A percentile compares a stretch with the other conserved stretches of the same genome.
These are phyloP conservation scores for Empis livida DNA, from an alignment of 2,888 invertebrate genomes.

Conservation along the genomic window DNA sequence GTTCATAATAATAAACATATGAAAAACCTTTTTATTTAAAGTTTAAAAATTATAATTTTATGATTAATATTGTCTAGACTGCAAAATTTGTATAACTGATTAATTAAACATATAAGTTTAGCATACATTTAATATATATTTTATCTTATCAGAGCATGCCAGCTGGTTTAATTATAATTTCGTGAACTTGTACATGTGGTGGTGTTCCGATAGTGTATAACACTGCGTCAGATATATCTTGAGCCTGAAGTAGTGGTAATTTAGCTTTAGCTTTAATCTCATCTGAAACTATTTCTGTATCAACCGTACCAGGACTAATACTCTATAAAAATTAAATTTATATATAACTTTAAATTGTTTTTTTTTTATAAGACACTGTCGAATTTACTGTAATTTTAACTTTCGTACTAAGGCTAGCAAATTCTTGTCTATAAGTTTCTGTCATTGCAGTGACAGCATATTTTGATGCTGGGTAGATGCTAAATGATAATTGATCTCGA, in stretches of 20 bases:
- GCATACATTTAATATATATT: too few species aligned
- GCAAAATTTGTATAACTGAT: too few species aligned
- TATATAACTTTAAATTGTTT: neutral
- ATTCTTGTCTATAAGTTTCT: slow-evolving; percentile 30
- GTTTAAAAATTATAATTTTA: too few species aligned
- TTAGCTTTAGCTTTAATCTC: neutral
- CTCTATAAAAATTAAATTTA: slow-evolving; percentile 12
- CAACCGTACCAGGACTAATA: slow-evolving; percentile 13
- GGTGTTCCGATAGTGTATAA: slow-evolving; percentile 2
- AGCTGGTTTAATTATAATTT: slow-evolving; percentile 1
- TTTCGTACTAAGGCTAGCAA: slow-evolving; percentile 23
- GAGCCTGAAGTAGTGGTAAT: neutral
- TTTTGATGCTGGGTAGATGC: slow-evolving; percentile 28
- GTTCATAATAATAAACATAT: too few species aligned
- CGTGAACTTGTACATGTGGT: slow-evolving; percentile 2
- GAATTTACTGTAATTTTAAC: slow-evolving; percentile 35
- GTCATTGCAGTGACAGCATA: slow-evolving; percentile 30
- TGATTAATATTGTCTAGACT: too few species aligned
- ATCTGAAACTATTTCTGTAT: slow-evolving; percentile 1
- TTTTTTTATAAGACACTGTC: too few species aligned
- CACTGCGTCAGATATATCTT: slow-evolving; percentile 1
- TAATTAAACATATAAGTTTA: too few species aligned
- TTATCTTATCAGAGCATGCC: neutral
- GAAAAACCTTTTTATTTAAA: too few species aligned
- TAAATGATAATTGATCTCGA: slow-evolving; percentile 19